A percentile compares a stretch with the other conserved stretches of the same genome.
Evolutionary conservation across 30 jellyfish, hydroid and myxozoan species (phyloP).

Genomic region (Haliclystus octoradiatus): DNA sequence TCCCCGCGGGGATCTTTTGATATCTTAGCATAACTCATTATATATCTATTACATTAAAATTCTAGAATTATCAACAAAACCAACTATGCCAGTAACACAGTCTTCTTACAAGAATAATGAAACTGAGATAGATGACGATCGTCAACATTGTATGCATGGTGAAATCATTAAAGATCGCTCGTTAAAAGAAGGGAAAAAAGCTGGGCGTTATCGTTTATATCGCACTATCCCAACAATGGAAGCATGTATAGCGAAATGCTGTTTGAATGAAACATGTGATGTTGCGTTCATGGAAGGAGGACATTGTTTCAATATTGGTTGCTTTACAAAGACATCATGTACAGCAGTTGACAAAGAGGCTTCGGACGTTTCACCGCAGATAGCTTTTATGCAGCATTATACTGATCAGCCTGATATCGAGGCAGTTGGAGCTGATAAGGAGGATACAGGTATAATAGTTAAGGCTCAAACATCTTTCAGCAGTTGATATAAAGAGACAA

Average conservation of each 20-base stretch:
- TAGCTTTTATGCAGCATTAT: conserved; percentile 84
- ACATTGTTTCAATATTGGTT: conserved; percentile 55
- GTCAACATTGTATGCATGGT: neutral
- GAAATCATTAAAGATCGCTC: conserved; percentile 36
- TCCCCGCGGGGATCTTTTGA: too few relatives aligned
- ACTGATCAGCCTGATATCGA: conserved; percentile 57
- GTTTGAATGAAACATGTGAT: conserved; percentile 64
- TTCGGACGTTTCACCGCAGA: conserved; percentile 34
- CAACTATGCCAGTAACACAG: neutral
- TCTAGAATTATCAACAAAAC: conserved; percentile 1
- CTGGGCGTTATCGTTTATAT: conserved; percentile 45
- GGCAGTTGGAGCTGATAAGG: conserved; percentile 57
- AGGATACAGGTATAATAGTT: conserved; percentile 83
- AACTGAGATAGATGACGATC: neutral
- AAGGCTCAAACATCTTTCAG: too few relatives aligned
- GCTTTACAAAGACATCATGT: conserved; percentile 63
- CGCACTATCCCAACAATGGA: conserved; percentile 43
- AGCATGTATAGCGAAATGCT: conserved; percentile 73
- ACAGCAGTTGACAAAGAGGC: conserved; percentile 70
- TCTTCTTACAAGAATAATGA: neutral
- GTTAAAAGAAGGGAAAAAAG: conserved; percentile 76
- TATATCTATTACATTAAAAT: too few relatives aligned
- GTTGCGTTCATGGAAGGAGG: conserved; percentile 93
- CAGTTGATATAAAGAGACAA: too few relatives aligned
- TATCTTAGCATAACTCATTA: too few relatives aligned